Evolutionary conservation across 2,113 vertebrate species (phyloP), one percentile per base, ranked within the genome.

Genomic region (Vulpes lagopus): DNA sequence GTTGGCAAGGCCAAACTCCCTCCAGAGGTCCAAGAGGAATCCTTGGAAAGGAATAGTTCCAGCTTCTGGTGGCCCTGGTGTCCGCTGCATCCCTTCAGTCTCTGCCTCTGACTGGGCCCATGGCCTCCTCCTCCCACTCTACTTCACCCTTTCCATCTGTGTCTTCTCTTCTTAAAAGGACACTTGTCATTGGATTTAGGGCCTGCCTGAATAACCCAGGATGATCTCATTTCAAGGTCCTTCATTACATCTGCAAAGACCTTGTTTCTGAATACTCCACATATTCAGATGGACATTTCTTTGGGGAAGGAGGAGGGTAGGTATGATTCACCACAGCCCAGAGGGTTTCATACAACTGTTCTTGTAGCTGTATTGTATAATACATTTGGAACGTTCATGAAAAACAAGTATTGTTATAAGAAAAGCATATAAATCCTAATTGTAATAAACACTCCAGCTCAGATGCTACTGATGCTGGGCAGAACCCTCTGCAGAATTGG

Each of bases 1-100:
- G 2, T 43, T 23, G 11, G 16, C 25, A 59, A 64, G n/a, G 22
- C 38, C 27, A 15, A 0, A 4, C 9, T 60, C 23, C 57, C 20
- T 86, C 32, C 38, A 1, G 0, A 60, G 22, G 59, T 65, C 10
- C n/a, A 0, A 1, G 20, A 8, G 32, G 25, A 67, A 19, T 49
- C 64, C 65, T 32, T 35, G 43, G 43, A 43, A 43, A 43, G 43
- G 43, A 43, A 43, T 5, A 43, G 43, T 51, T 62, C 14, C 3
- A 15, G n/a, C 60, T 30, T 30, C 57, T 25, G 19, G 81, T 51
- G 69, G 57, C 53, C 85, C 62, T 23, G 15, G 5, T 22, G 25
- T 32, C 16, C 7, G 25, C 38, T 32, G 14, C 53, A 9, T 69
- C 19, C 6, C 22, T 82, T 25, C 32, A 16, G 11, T 25, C 43